A percentile compares a stretch with the other conserved stretches of the same genome.
phyloP scores from a whole-genome alignment of 2,113 vertebrate species.

The Poeciliopsis prolifica region DNA sequence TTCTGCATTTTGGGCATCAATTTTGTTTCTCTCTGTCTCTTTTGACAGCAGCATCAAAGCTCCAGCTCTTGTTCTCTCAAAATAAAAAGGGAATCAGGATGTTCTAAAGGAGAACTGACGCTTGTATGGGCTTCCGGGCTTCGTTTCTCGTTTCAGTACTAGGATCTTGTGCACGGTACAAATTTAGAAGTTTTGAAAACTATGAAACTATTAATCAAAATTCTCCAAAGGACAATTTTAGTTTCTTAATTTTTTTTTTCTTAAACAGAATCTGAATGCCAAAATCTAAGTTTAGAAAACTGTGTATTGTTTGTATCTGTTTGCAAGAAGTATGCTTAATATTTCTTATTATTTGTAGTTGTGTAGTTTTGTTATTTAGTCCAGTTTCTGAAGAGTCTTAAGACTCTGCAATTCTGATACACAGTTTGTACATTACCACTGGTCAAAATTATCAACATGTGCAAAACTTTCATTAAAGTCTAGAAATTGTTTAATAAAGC shows the following conservation, averaged over 20 bases:
- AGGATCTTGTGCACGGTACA: not conserved
- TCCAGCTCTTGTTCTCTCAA: not conserved
- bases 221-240: not conserved
- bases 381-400: too few species aligned
- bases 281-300: not conserved
- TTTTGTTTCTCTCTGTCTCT: conserved; percentile 20
- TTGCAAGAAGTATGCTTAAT: too few species aligned
- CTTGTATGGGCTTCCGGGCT: not conserved
- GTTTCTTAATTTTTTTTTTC: not conserved
- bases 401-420: too few species aligned
- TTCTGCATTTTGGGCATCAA: conserved; percentile 39
- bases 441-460: too few species aligned
- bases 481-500: too few species aligned
- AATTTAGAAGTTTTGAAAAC: not conserved
- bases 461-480: too few species aligned
- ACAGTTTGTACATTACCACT: too few species aligned
- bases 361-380: too few species aligned
- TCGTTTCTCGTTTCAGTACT: not conserved
- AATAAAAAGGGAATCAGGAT: conserved; percentile 3
- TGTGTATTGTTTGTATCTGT: not conserved
- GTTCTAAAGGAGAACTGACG: not conserved
- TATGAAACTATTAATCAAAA: not conserved
- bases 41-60: not conserved
- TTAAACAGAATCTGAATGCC: not conserved
- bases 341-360: too few species aligned